Evolutionary conservation across 1,140 invertebrate genomes (phyloP), one percentile per base, ranked within the genome.

Genomic region (Sycophaga agraensis): DNA sequence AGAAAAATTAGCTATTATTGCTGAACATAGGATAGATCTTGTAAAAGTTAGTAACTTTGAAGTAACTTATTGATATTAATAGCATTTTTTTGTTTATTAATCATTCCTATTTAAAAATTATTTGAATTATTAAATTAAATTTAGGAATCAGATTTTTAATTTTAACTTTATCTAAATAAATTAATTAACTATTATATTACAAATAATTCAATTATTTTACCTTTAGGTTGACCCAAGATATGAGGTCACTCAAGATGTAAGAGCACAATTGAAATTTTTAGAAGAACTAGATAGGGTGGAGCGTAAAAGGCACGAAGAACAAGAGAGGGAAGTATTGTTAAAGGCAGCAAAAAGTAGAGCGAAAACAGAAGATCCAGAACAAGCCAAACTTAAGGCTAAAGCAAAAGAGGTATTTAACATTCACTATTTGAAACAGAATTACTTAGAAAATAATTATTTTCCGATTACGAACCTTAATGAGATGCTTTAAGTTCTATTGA

Each of bases 301-400:
- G 79, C 88, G 94, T 72, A 96, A 94, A 76, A 81, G 92, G 54
- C 93, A 97, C 66, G 95, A 98, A 74, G 96, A 99, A 75, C 88
- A 93, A 64, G 96, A 98, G 73, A 84, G 96, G 63, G 96, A 98
- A 75, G 88, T 96, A 78, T 80, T 98, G 16, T 80, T 98, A 58
- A 83, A 92, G 68, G 94, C 94, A 7, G 96, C 96, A 19, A 98
- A 98, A 80, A 96, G 94, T 73, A 86, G 96, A 51, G 94, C 95
- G 45, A 97, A 97, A 84, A 90, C 92, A 22, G 96, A 98, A 83
- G 96, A 98, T 84, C 96, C 96, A 0, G 96, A 99, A 76, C 95
- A 98, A 80, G 89, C 93, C 0, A 98, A 98, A 79, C 82, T 98
- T 59, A 98, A 98, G 84, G 94, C 95, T 42, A 97, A 96, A 83